These are phyloP conservation scores for Euschistus heros DNA, from an alignment of 1,140 invertebrate species.

Conservation along the genomic window DNA sequence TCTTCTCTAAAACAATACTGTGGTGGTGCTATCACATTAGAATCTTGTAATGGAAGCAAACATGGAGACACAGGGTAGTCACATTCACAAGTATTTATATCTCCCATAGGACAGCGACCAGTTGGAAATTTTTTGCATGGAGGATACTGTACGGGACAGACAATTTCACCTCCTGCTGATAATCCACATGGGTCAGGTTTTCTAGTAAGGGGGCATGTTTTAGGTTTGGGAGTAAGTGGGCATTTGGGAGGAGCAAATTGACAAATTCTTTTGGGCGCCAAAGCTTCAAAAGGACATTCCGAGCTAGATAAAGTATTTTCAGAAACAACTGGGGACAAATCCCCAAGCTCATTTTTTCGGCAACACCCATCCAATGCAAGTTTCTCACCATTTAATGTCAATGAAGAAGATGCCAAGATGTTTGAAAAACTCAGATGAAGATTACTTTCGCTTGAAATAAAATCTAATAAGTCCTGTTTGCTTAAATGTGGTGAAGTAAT, in stretches of 20 bases:
- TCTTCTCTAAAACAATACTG: constrained; percentile 19
- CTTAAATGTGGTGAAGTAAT: too few species aligned
- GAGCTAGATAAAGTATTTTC: background rate
- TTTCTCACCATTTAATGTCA: too few species aligned
- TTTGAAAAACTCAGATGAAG: too few species aligned
- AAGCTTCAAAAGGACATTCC: background rate
- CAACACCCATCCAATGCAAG: too few species aligned
- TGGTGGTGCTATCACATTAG: background rate
- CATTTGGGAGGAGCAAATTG: background rate
- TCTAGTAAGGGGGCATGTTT: background rate
- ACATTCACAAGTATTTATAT: constrained; percentile 10
- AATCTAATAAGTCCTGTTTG: too few species aligned
- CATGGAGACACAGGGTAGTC: constrained; percentile 17
- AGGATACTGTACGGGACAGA: constrained; percentile 1
- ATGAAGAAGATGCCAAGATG: too few species aligned
- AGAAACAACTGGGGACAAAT: too few species aligned
- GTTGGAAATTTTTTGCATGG: constrained; percentile 4
- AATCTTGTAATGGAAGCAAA: background rate
- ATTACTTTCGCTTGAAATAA: too few species aligned
- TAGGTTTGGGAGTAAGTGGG: background rate
- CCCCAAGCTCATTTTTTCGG: too few species aligned
- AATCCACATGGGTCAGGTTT: constrained; percentile 10
- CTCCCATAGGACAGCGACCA: constrained; percentile 8
- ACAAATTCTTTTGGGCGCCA: background rate
- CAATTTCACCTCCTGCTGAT: background rate